Evolutionary conservation across 2,797 vertebrate species (phyloP), one percentile per base, ranked within the genome.

Genomic region (Dermochelys coriacea): DNA sequence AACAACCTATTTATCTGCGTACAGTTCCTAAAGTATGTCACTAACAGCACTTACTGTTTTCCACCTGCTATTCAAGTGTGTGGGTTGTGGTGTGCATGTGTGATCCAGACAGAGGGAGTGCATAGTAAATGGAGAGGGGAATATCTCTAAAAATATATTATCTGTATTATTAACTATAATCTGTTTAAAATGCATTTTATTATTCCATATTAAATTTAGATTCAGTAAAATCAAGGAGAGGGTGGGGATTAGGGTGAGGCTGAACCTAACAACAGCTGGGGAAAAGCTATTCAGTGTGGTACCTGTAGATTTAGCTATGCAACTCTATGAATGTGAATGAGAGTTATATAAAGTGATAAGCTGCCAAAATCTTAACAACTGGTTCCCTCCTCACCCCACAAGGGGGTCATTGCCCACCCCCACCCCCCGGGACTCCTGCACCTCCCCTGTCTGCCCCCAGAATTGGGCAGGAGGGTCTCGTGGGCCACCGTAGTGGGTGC

Each of bases 1-100:
- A 93, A 93, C 12, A 88, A 84, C 86, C 78, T 84, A 91, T 85
- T 94, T 95, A 85, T 93, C 79, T 74, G 23, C 50, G 37, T 86
- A 86, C 0, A 2, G 77, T 95, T 98, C 61, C 52, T 95, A 92
- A 96, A 95, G n/a, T 50, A 50, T 75, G 80, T 95, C 78, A 91
- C 61, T 41, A 41, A 85, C 27, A 64, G 61, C 91, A 68, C 95
- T 96, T 87, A 95, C 57, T 97, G 85, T 16, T 96, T 96, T 97
- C 74, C 79, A 94, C 90, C 91, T 90, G 93, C 94, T 98, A 85
- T 96, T 97, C n/a, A 88, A 85, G 85, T 85, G 47, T 87, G 85
- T 95, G 86, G 34, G 41, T 41, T 29, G 19, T 75, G 6, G 31
- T 57, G 29, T 31, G 47, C 47, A 8, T 80, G n/a, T 80, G 21